A percentile compares a stretch with the other conserved stretches of the same genome.
Conservation (phyloP, 2,113 vertebrate genomes). For the Bagarius yarrelli region DNA sequence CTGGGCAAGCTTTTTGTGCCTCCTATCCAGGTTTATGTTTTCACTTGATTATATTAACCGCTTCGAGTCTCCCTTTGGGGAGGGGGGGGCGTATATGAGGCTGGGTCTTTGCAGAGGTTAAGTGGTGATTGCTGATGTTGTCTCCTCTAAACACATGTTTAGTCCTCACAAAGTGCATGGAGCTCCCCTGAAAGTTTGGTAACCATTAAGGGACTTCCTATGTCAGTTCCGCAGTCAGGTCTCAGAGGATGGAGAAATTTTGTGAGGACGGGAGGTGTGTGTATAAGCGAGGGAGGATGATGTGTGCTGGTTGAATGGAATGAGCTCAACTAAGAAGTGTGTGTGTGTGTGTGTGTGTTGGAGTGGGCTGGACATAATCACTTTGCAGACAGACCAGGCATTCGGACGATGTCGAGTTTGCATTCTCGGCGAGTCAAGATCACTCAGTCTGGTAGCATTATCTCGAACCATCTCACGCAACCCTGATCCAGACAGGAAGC, state of each 20-base stretch:
- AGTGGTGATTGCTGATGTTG: conserved; percentile 79
- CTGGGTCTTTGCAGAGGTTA: conserved; percentile 78
- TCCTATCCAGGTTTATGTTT: conserved; percentile 78
- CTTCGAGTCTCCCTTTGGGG: conserved; percentile 64
- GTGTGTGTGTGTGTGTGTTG: not conserved
- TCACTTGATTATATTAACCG: conserved; percentile 77
- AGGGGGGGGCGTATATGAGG: conserved; percentile 46
- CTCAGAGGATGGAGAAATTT: conserved; percentile 63
- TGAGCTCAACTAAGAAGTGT: not conserved
- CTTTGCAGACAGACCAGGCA: conserved; percentile 11
- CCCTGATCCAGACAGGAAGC: conserved; percentile 76
- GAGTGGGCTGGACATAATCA: conserved; percentile 20
- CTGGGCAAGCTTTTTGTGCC: conserved; percentile 72
- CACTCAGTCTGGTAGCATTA: conserved; percentile 67
- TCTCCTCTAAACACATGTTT: conserved; percentile 79
- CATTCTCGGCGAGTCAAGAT: conserved; percentile 47
- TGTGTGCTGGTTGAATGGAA: conserved; percentile 52
- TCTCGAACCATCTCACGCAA: conserved; percentile 74
- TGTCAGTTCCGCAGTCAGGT: conserved; percentile 82
- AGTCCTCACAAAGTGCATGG: conserved; percentile 72
- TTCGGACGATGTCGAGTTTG: conserved; percentile 4
- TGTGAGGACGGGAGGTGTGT: conserved; percentile 10
- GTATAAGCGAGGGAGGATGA: not conserved
- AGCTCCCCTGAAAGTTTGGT: conserved; percentile 81
- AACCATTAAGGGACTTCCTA: conserved; percentile 87